Base-by-base conservation (phyloP, 2,888 invertebrate genomes). In the Ichneumoninae sp. region DNA sequence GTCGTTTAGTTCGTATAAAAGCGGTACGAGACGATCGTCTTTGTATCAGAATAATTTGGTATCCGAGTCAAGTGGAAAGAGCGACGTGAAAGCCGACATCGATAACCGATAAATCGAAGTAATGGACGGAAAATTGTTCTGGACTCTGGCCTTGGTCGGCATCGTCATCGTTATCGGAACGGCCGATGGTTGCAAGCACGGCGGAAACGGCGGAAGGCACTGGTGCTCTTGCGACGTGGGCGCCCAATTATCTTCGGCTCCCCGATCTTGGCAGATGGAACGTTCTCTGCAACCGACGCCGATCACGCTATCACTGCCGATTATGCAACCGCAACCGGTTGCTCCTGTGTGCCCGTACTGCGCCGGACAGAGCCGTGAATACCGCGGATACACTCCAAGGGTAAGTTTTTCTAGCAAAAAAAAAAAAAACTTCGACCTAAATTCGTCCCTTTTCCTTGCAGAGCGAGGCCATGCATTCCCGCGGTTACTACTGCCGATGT, bases 51-150 rank as follows among this genome's bases (percentile, higher is more conserved):
- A 22, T 47, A 7, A 40, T 36, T 6, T n/a, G 57, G 26, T 22
- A 19, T 47, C 44, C 13, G 16, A 16, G 3, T 47, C 44, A 47
- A 47, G 44, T 16, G 44, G 13, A 47, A 47, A 16, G 13, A 13
- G 26, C 26, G 10, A 52, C 70, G n/a, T 19, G 52, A 69, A 22
- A 50, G 8, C 16, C 16, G n/a, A 36, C 8, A 44, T 30, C 30
- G 5, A 54, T 22, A 30, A 19, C 16, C 50, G 19, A 16, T n/a
- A 54, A 13, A 50, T 50, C 16, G 26, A 3, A 13, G 77, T 44
- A 36, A 85, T 87, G 87, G 73, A 65, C 33, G 81, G 66, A 19
- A 81, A 81, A 65, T 63, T 86, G n/a, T 33, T 83, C 1, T 81
- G 70, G n/a, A 78, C 50, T 80, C 10, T 80, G n/a, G 74, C 68